These are phyloP conservation scores for Lasaia peninsularis DNA, from an alignment of 1,140 invertebrate genomes.

Conservation along the genomic window DNA sequence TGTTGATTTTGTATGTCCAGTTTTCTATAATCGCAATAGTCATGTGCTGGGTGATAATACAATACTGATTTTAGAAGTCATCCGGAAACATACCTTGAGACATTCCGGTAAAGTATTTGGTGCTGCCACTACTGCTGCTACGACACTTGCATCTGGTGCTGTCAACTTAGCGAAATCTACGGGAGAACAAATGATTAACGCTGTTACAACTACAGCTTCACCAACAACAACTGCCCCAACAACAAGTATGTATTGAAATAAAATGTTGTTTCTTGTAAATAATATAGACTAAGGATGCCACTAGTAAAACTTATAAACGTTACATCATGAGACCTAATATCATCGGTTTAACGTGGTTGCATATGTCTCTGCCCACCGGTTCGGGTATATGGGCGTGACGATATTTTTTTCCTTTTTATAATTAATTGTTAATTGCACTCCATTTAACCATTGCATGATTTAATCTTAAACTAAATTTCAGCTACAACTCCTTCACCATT, in stretches of 20 bases:
- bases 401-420: neutral
- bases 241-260: constrained; percentile 54
- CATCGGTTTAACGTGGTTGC: too few relatives aligned
- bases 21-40: too few relatives aligned
- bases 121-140: constrained; percentile 55
- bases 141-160: constrained; percentile 65
- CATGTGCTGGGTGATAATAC: too few relatives aligned
- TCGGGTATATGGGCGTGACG: too few relatives aligned
- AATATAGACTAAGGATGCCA: neutral
- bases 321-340: too few relatives aligned
- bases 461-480: constrained; percentile 61
- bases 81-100: constrained; percentile 68
- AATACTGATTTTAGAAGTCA: constrained; percentile 47
- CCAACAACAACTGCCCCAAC: constrained; percentile 67
- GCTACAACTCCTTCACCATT: constrained; percentile 63
- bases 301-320: neutral
- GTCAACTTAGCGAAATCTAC: constrained; percentile 66
- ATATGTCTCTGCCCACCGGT: too few relatives aligned
- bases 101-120: constrained; percentile 69
- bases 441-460: constrained; percentile 48
- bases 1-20: too few relatives aligned
- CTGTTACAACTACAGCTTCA: constrained; percentile 69
- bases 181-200: constrained; percentile 70
- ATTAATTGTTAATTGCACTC: constrained; percentile 23
- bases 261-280: neutral